Percentiles rank a stretch among this genome's conserved stretches.
Conservation (phyloP, 2,113 vertebrate genomes). For the Brachypodius melanocephalos region DNA sequence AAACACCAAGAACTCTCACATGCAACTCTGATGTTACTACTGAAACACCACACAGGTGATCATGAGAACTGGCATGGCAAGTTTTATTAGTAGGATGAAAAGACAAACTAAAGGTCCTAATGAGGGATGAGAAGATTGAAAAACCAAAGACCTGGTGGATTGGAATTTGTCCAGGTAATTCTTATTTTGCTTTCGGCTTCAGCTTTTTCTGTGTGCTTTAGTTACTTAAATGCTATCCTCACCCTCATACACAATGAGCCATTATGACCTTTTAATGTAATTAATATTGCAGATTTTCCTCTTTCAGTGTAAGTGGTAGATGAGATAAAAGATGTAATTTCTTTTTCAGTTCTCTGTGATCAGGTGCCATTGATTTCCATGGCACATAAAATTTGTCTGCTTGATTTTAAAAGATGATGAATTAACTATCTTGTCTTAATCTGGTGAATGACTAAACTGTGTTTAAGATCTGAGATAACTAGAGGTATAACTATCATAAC, state of each 20-base stretch:
- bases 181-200: not conserved
- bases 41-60: not conserved
- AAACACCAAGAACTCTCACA: conserved; percentile 9
- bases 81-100: conserved; percentile 31
- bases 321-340: not conserved
- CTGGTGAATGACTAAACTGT: not conserved
- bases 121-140: conserved; percentile 64
- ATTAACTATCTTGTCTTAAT: not conserved
- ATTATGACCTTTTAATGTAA: not conserved
- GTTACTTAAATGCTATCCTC: not conserved
- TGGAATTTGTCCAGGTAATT: not conserved
- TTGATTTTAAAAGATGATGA: not conserved
- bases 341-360: not conserved
- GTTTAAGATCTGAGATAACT: not conserved
- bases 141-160: conserved; percentile 44
- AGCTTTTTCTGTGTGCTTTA: not conserved
- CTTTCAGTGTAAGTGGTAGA: not conserved
- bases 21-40: conserved; percentile 36
- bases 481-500: not conserved
- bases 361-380: not conserved
- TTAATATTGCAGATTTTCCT: not conserved
- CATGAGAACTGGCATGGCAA: not conserved
- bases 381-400: not conserved
- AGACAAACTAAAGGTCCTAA: conserved; percentile 26
- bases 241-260: not conserved